Evolutionary conservation across 2,113 vertebrate genomes (phyloP).

Genomic region (Hyla sarda): DNA sequence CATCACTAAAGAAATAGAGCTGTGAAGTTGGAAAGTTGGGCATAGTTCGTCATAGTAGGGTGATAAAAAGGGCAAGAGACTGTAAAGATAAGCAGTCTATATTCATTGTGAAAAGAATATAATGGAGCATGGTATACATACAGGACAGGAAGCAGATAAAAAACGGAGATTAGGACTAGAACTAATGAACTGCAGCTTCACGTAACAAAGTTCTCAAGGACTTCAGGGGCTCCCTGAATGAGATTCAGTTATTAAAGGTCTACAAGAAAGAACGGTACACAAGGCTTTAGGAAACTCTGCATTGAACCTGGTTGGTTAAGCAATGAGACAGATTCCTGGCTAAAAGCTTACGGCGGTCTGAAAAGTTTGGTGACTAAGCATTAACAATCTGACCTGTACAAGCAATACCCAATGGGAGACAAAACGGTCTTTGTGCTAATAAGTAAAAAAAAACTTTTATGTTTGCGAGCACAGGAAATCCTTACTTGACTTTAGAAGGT

Average conservation of each 20-base stretch:
- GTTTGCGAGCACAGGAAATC: constrained; percentile 26
- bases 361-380: neutral
- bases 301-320: neutral
- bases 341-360: neutral
- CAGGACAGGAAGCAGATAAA: constrained; percentile 1
- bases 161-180: neutral
- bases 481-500: neutral
- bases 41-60: neutral
- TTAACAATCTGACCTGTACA: constrained; percentile 6
- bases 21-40: neutral
- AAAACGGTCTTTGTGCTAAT: neutral
- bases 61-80: neutral
- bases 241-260: neutral
- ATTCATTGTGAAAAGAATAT: constrained; percentile 16
- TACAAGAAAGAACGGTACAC: neutral
- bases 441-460: neutral
- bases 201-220: neutral
- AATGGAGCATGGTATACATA: neutral
- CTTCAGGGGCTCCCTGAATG: neutral
- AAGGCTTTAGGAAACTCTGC: neutral
- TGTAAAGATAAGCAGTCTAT: neutral
- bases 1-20: neutral
- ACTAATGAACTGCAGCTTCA: neutral
- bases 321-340: neutral
- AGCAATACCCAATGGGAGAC: constrained; percentile 5